Base-by-base conservation (phyloP, 2,888 invertebrate genomes). In the Hirtodrosophila cameraria region DNA sequence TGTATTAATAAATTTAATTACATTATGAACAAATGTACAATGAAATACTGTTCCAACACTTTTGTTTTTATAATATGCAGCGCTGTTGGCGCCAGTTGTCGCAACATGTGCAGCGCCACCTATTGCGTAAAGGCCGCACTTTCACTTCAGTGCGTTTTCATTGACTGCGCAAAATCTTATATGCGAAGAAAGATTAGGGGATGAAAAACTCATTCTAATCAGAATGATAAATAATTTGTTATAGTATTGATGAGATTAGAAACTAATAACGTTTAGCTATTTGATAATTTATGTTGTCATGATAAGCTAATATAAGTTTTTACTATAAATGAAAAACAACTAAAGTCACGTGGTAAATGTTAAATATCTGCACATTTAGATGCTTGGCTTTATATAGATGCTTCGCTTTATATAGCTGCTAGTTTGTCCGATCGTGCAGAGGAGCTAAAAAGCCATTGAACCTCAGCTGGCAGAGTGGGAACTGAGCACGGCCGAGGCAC, bases 71-170 rank as follows among this genome's bases (percentile, higher is more conserved):
- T 23, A 4, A 23, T 9, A 1, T 31, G 27, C 35, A 60, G 64
- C 72, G 73, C 72, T 49, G 1, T 7, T n/a, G 18, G 64, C 74
- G 79, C 49, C 59, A 63, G 11, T 55, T 49, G 49, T 2, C 11
- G 69, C 28, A 79, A 72, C 50, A 16, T 43, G 3, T 0, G 3
- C 3, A 62, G 76, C 86, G 85, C 85, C 86, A 85, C 69, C 86
- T 86, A 39, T 71, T 38, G 80, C 15, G 13, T 6, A 58, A 52
- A 30, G 30, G 67, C 11, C 4, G 55, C 41, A 81, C 5, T 42
- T 8, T n/a, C 3, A 15, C 1, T 13, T 18, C 8, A 33, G 20
- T 50, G 46, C 39, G 38, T 43, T 67, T 13, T 6, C 39, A 27
- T n/a, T 33, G 20, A 45, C 25, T 75, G 79, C 79, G 79, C 82